Conservation (phyloP, 2,113 vertebrate genomes). For the Pteropus alecto region DNA sequence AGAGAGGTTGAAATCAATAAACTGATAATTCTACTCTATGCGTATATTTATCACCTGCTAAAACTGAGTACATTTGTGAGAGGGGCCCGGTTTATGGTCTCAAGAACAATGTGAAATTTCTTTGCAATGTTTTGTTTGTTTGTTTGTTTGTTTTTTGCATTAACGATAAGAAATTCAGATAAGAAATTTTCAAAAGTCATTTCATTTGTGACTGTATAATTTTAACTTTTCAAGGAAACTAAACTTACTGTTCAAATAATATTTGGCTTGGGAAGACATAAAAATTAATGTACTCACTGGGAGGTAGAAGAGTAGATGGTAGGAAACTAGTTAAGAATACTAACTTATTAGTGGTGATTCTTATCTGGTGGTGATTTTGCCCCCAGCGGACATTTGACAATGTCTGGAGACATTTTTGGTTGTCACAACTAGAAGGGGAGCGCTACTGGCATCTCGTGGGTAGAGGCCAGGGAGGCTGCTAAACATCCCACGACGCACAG, state of each 20-base stretch:
- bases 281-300: not conserved
- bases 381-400: rapidly evolving
- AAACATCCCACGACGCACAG: not conserved
- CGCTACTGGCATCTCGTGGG: not conserved
- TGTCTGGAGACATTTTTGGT: not conserved
- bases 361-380: not conserved
- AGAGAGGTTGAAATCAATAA: not conserved
- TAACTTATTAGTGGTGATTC: not conserved
- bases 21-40: not conserved
- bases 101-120: not conserved
- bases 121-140: not conserved
- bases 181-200: not conserved
- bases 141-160: not conserved
- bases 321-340: not conserved
- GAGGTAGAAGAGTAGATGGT: not conserved
- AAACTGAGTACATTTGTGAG: not conserved
- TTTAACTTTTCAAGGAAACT: slow-evolving; percentile 5
- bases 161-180: not conserved
- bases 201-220: not conserved
- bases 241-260: not conserved
- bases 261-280: not conserved
- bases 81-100: not conserved
- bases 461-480: not conserved
- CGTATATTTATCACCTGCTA: not conserved
- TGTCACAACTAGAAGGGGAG: not conserved